Percentiles rank a stretch among this genome's conserved stretches.
Conservation (phyloP, 1,140 invertebrate species). For the Drosophila suzukii region DNA sequence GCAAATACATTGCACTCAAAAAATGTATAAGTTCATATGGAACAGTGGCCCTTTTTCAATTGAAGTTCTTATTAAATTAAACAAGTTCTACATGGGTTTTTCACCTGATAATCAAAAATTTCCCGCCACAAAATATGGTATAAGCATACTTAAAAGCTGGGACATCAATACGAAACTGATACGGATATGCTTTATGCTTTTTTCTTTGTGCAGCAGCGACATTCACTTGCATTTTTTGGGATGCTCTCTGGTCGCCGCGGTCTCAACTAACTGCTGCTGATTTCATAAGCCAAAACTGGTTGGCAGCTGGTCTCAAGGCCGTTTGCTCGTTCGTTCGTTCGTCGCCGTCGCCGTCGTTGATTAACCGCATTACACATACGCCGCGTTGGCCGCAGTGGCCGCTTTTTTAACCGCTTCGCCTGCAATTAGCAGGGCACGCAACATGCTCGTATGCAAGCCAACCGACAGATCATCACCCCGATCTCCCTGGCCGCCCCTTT, state of each 20-base stretch:
- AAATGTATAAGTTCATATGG: too few relatives aligned
- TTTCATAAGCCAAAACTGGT: slow-evolving; percentile 80
- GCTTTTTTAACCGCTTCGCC: slow-evolving; percentile 40
- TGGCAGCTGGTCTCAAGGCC: slow-evolving; percentile 76
- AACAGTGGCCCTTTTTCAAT: too few relatives aligned
- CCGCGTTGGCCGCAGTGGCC: slow-evolving; percentile 56
- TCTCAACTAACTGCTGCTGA: slow-evolving; percentile 35
- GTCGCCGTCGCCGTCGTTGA: slow-evolving; percentile 47
- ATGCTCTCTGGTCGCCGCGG: slow-evolving; percentile 14
- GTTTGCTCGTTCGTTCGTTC: slow-evolving; percentile 40
- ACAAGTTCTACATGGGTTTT: too few relatives aligned
- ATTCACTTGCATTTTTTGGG: slow-evolving; percentile 52
- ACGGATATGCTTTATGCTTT: neutral
- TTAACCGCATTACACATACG: slow-evolving; percentile 79
- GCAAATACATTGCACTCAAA: too few relatives aligned
- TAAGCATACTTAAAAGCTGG: neutral
- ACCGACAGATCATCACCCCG: slow-evolving; percentile 8
- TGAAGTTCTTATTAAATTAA: too few relatives aligned
- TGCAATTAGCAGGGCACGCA: slow-evolving; percentile 78
- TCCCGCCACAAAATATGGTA: too few relatives aligned
- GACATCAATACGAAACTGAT: slow-evolving; percentile 6
- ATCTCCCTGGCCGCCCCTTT: neutral
- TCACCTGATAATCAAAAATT: too few relatives aligned
- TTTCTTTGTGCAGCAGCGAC: slow-evolving; percentile 47
- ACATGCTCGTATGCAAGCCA: slow-evolving; percentile 44